Conservation (phyloP, 1,140 invertebrate species). For the Penaeus japonicus region DNA sequence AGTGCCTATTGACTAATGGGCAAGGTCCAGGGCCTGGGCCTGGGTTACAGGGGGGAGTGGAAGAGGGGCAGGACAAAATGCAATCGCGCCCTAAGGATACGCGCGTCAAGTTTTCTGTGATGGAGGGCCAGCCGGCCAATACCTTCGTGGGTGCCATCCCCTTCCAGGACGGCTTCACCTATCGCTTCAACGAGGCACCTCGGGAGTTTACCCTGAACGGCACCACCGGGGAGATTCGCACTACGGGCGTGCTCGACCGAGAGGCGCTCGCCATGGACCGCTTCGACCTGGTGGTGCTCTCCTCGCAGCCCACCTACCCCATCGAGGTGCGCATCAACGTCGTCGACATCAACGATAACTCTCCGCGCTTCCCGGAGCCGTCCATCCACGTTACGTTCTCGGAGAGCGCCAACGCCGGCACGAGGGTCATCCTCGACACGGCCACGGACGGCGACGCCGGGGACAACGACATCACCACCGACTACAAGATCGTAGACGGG, state of each 20-base stretch:
- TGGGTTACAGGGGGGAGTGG: conserved; percentile 40
- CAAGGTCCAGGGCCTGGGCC: conserved; percentile 61
- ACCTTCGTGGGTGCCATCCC: conserved; percentile 86
- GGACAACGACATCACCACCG: conserved; percentile 84
- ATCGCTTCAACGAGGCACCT: conserved; percentile 89
- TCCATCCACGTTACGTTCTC: conserved; percentile 86
- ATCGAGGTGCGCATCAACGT: conserved; percentile 89
- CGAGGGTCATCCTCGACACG: conserved; percentile 83
- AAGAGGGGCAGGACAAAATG: conserved; percentile 71
- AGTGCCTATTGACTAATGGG: conserved; percentile 60
- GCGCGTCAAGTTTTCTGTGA: conserved; percentile 82
- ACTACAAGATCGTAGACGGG: conserved; percentile 87
- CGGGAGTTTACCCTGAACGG: conserved; percentile 83
- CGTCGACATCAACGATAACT: conserved; percentile 88
- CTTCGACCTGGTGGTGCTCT: conserved; percentile 88
- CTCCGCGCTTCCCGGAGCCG: conserved; percentile 87
- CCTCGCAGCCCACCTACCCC: conserved; percentile 90
- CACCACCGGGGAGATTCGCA: conserved; percentile 82
- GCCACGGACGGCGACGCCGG: conserved; percentile 86
- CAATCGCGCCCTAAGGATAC: conserved; percentile 86
- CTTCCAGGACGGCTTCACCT: conserved; percentile 84
- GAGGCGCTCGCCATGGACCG: conserved; percentile 78
- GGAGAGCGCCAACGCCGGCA: conserved; percentile 87
- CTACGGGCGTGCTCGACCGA: conserved; percentile 80
- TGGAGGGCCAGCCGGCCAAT: conserved; percentile 82